These are phyloP conservation scores for Celastrina argiolus DNA, from an alignment of 2,888 invertebrate genomes.

Conservation along the genomic window DNA sequence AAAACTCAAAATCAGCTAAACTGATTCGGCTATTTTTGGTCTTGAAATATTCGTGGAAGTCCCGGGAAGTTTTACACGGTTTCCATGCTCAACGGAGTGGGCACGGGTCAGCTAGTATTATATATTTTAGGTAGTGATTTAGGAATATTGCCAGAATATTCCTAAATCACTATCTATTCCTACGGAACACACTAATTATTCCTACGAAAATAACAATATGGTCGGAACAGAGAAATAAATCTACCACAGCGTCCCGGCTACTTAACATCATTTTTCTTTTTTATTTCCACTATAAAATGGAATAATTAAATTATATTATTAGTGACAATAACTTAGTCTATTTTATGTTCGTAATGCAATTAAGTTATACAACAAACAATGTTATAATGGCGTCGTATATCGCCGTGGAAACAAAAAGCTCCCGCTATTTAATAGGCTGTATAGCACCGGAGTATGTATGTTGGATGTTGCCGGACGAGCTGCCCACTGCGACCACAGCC, in stretches of 20 bases:
- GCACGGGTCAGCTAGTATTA: no score
- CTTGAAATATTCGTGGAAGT: no score
- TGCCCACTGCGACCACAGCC: not conserved
- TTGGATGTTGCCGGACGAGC: not conserved
- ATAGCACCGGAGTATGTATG: slow-evolving; percentile 2
- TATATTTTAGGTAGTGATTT: no score
- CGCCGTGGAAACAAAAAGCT: slow-evolving; percentile 7
- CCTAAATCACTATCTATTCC: not conserved
- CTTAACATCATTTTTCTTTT: slow-evolving; percentile 1
- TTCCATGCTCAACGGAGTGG: no score
- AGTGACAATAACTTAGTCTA: not conserved
- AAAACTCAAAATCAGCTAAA: no score
- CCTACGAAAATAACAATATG: not conserved
- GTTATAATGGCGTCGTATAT: slow-evolving; percentile 15
- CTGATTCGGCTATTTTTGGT: no score
- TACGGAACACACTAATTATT: not conserved
- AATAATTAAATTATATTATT: slow-evolving; percentile 13
- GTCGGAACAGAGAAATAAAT: not conserved
- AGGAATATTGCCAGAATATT: no score
- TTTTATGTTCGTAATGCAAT: slow-evolving; percentile 9
- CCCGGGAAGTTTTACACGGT: no score
- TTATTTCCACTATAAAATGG: not conserved
- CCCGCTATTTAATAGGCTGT: slow-evolving; percentile 18
- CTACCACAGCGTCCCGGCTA: not conserved
- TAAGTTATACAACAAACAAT: slow-evolving; percentile 13